Percentiles rank a stretch among this genome's conserved stretches.
These are phyloP conservation scores for Aphidius colemani DNA, from an alignment of 2,888 invertebrate species.

Conservation along the genomic window DNA sequence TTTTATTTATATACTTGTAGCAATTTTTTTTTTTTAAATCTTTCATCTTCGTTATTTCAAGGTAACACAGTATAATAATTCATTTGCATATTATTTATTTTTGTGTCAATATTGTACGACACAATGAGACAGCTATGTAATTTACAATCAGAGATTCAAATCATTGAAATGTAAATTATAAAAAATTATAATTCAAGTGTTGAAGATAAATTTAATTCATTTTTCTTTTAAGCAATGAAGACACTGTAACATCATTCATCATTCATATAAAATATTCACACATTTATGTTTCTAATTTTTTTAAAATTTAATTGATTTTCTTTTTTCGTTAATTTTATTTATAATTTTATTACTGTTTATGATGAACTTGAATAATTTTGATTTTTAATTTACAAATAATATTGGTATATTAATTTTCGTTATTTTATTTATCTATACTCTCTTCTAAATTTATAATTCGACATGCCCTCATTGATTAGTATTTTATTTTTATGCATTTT, in stretches of 20 bases:
- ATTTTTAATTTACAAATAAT: constrained; percentile 11
- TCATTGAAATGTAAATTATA: background rate
- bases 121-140: no score
- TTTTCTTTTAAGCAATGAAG: background rate
- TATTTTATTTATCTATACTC: no score
- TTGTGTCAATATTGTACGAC: no score
- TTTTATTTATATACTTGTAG: background rate
- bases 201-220: background rate
- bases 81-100: no score
- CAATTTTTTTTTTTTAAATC: constrained; percentile 23
- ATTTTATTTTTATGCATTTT: constrained; percentile 8
- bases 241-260: constrained; percentile 1
- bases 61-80: no score
- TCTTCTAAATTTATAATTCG: constrained; percentile 30
- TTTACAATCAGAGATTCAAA: constrained; percentile 5
- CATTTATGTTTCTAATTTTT: constrained; percentile 6
- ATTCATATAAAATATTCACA: background rate
- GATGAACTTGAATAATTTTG: background rate
- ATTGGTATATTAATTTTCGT: no score
- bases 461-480: constrained; percentile 32
- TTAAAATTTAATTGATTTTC: constrained; percentile 19
- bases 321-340: no score
- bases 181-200: background rate
- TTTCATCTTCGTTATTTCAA: background rate
- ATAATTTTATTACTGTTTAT: no score